Evolutionary conservation across 2,113 vertebrate genomes (phyloP).

Genomic region (Galemys pyrenaicus): DNA sequence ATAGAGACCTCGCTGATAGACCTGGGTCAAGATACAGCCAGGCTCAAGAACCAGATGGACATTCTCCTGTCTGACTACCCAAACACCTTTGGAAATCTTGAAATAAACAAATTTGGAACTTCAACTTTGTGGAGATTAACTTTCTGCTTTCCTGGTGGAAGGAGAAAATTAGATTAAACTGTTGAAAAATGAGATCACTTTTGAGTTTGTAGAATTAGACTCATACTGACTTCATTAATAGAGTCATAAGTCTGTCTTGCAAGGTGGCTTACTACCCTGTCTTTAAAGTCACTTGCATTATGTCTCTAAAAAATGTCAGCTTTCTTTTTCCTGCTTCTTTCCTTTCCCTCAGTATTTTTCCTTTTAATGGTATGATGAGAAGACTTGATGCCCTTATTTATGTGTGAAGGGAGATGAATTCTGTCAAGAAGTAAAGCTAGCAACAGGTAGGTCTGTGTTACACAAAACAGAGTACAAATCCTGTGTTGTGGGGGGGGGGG

Average conservation of each 20-base stretch:
- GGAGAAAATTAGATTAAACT: conserved; percentile 6
- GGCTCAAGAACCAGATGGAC: neutral
- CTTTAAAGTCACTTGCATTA: neutral
- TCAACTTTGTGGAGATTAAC: neutral
- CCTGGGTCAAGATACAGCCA: neutral
- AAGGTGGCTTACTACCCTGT: neutral
- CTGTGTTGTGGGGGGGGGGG: neutral
- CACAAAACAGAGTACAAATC: neutral
- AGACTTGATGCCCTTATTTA: neutral
- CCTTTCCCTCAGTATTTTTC: neutral
- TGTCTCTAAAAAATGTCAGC: neutral
- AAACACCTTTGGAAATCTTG: neutral
- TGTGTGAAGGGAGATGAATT: neutral
- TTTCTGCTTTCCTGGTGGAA: neutral
- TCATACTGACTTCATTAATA: neutral
- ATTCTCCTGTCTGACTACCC: neutral
- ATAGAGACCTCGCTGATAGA: neutral
- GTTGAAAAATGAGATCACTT: neutral
- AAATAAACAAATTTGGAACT: neutral
- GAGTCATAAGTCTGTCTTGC: neutral
- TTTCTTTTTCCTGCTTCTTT: neutral
- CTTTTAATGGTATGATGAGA: neutral
- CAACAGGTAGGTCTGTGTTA: neutral
- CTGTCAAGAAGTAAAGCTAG: neutral
- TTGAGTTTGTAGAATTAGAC: neutral